These are phyloP conservation scores for Enteromius paludinosus DNA, from an alignment of 2,797 vertebrate genomes.

Conservation along the genomic window DNA sequence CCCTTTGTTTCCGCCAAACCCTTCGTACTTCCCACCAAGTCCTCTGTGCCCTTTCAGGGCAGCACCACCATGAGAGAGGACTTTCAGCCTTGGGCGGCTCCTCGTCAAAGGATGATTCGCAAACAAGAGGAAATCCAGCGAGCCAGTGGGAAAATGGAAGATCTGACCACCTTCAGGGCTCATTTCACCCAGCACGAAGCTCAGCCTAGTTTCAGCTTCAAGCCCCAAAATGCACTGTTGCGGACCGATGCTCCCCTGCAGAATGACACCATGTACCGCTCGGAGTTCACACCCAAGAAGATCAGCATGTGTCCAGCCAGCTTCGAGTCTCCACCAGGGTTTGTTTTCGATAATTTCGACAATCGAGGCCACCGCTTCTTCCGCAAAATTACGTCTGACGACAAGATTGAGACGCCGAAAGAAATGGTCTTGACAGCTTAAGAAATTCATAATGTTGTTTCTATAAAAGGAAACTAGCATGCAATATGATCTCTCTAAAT, in stretches of 20 bases:
- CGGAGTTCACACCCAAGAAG: constrained; percentile 78
- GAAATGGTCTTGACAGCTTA: constrained; percentile 40
- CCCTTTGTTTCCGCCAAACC: constrained; percentile 76
- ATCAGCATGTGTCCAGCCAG: constrained; percentile 76
- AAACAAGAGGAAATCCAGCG: constrained; percentile 72
- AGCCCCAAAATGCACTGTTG: constrained; percentile 63
- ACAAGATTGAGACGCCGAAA: constrained; percentile 50
- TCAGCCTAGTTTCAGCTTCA: constrained; percentile 74
- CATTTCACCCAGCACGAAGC: constrained; percentile 78
- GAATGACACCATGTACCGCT: constrained; percentile 75
- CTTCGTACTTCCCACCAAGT: constrained; percentile 58
- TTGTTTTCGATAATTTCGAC: constrained; percentile 76
- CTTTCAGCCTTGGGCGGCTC: constrained; percentile 77
- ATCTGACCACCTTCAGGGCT: constrained; percentile 81
- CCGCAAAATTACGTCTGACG: constrained; percentile 59
- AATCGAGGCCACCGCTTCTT: constrained; percentile 83
- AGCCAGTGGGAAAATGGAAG: constrained; percentile 77
- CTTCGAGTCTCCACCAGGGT: constrained; percentile 75
- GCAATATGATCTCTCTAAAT: constrained; percentile 2
- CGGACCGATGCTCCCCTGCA: constrained; percentile 70
- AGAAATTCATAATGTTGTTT: constrained; percentile 42
- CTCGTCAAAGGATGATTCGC: constrained; percentile 70
- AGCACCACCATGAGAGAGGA: constrained; percentile 82
- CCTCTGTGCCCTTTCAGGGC: constrained; percentile 74
- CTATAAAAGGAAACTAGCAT: constrained; percentile 14